phyloP scores from a whole-genome alignment of 2,888 invertebrate genomes.

The Dryobota labecula region DNA sequence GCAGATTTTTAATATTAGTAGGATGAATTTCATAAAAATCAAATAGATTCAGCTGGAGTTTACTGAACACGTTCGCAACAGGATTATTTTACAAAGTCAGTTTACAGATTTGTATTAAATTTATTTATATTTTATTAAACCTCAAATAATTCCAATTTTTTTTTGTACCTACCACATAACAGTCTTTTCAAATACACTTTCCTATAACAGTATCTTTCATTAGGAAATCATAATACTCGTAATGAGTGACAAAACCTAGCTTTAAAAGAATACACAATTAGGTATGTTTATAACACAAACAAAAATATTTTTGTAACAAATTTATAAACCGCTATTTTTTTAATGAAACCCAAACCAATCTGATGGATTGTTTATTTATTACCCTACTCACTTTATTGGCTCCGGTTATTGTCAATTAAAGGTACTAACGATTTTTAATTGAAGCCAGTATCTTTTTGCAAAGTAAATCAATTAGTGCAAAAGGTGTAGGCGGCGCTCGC shows the following conservation, averaged over 20 bases:
- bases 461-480: constrained; percentile 88
- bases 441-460: constrained; percentile 82
- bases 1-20: no score
- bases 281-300: no score
- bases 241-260: not conserved
- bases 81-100: constrained; percentile 6
- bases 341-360: constrained; percentile 35
- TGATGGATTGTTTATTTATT: constrained; percentile 67
- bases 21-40: not conserved
- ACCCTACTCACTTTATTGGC: constrained; percentile 70
- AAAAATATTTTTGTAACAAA: not conserved
- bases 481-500: constrained; percentile 74
- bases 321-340: constrained; percentile 27
- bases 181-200: not conserved
- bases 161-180: not conserved
- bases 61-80: not conserved
- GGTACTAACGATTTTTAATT: constrained; percentile 84
- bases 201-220: not conserved
- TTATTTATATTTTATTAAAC: no score
- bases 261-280: not conserved
- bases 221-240: no score
- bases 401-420: constrained; percentile 80
- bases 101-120: no score
- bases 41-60: not conserved
- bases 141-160: no score